phyloP scores from a whole-genome alignment of 2,797 vertebrate species.

The Graptemys geographica region DNA sequence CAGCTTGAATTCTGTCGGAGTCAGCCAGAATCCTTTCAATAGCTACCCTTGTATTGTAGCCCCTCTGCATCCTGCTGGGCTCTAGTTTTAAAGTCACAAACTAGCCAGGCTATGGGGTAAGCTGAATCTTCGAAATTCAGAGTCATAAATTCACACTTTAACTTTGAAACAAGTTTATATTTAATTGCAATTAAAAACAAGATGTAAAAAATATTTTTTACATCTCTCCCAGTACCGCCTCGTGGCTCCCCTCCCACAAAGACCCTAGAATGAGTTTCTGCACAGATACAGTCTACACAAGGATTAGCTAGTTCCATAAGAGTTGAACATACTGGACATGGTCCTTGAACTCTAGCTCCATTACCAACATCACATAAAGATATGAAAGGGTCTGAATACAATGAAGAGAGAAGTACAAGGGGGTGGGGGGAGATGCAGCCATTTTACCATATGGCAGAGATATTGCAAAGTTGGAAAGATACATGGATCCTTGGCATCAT shows the following conservation, averaged over 20 bases:
- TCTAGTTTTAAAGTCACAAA: not conserved
- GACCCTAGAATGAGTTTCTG: not conserved
- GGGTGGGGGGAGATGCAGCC: no score
- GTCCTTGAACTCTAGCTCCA: not conserved
- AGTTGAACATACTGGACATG: not conserved
- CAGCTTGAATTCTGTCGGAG: not conserved
- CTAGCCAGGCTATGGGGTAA: not conserved
- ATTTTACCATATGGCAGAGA: not conserved
- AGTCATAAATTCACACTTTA: not conserved
- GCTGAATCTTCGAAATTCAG: not conserved
- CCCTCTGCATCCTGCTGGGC: not conserved
- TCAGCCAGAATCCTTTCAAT: not conserved
- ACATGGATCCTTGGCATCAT: not conserved
- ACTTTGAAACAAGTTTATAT: not conserved
- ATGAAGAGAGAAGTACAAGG: no score
- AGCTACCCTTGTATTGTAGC: not conserved
- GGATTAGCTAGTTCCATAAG: not conserved
- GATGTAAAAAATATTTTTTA: not conserved
- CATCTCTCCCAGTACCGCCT: not conserved
- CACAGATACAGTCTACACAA: not conserved
- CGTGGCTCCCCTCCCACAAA: not conserved
- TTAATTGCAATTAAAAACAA: not conserved
- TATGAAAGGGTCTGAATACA: accelerated
- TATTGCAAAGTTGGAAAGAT: not conserved
- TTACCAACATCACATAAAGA: accelerated